Base-by-base conservation (phyloP, 2,113 vertebrate genomes). In the Hippoglossus stenolepis region DNA sequence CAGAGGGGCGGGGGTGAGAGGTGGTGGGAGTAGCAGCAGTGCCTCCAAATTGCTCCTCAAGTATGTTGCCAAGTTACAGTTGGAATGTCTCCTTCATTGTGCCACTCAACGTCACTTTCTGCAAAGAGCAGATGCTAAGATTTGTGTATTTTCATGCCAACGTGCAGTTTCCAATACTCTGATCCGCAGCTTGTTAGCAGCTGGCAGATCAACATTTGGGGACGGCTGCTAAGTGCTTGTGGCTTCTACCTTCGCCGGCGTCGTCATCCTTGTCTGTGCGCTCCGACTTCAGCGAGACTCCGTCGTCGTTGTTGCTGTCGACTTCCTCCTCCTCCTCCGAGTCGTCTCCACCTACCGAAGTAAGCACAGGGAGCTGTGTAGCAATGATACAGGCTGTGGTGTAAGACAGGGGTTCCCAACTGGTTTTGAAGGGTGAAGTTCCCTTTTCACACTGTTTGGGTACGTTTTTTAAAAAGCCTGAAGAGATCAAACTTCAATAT, bases 251-350 rank as follows among this genome's bases (percentile, higher is more conserved):
- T 80, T 98, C 97, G 59, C 90, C 92, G 0, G 71, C 68, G 35
- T 98, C 98, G 2, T 99, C 97, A 14, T 99, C 97, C 83, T 96
- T 96, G 91, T 98, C 97, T 0, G 69, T 93, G 35, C 94, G 96
- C 73, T 99, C 97, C 0, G 96, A 99, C 35, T 95, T 93, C 89
- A 96, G 67, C 0, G 97, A 98, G 54, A 85, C 49, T 3, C 92
- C 94, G 5, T 98, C 97, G n/a, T 94, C 92, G 91, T 92, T 94
- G 90, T 38, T 31, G 31, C 24, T 87, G 92, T 94, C 94, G 49
- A 87, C 87, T 14, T 95, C 94, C 31, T 97, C 96, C 5, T 86
- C 83, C 0, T 96, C 94, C 2, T 96, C 95, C 0, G 92, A 93
- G 49, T 96, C 95, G 74, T 96, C 96, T 14, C 86, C 60, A 70